A percentile compares a stretch with the other conserved stretches of the same genome.
Conservation (phyloP, 2,888 invertebrate species). For the Ichneumoninae sp. region DNA sequence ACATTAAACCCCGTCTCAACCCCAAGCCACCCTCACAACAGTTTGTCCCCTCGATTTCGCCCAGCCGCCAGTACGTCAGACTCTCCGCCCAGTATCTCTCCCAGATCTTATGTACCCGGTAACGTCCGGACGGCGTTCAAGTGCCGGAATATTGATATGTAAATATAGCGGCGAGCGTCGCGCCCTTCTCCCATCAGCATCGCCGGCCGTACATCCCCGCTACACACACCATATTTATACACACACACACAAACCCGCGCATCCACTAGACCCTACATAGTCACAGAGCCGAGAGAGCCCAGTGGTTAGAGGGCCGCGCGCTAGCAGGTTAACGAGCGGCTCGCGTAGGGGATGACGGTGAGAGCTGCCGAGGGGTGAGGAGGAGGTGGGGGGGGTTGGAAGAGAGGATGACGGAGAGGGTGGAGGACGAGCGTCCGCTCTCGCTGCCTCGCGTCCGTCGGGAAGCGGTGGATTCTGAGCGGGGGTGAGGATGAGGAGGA, state of each 20-base stretch:
- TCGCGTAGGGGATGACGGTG: slow-evolving; percentile 74
- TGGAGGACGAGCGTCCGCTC: slow-evolving; percentile 50
- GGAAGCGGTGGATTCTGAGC: slow-evolving; percentile 44
- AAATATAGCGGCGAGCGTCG: slow-evolving; percentile 78
- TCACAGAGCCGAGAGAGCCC: slow-evolving; percentile 65
- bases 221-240: slow-evolving; percentile 16
- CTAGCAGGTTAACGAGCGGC: slow-evolving; percentile 84
- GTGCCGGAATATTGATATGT: slow-evolving; percentile 82
- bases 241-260: background rate
- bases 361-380: slow-evolving; percentile 51
- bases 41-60: background rate
- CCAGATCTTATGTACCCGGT: slow-evolving; percentile 6
- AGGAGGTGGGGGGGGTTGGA: slow-evolving; percentile 41
- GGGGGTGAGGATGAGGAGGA: background rate
- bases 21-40: background rate
- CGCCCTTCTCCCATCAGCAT: slow-evolving; percentile 57
- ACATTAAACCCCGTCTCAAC: background rate
- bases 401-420: slow-evolving; percentile 68
- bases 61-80: background rate
- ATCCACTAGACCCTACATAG: slow-evolving; percentile 23
- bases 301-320: slow-evolving; percentile 77
- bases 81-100: background rate
- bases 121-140: slow-evolving; percentile 60
- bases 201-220: slow-evolving; percentile 1
- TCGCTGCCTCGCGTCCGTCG: slow-evolving; percentile 58